A percentile compares a stretch with the other conserved stretches of the same genome.
phyloP scores from a whole-genome alignment of 2,113 vertebrate genomes.

The Microtus ochrogaster region DNA sequence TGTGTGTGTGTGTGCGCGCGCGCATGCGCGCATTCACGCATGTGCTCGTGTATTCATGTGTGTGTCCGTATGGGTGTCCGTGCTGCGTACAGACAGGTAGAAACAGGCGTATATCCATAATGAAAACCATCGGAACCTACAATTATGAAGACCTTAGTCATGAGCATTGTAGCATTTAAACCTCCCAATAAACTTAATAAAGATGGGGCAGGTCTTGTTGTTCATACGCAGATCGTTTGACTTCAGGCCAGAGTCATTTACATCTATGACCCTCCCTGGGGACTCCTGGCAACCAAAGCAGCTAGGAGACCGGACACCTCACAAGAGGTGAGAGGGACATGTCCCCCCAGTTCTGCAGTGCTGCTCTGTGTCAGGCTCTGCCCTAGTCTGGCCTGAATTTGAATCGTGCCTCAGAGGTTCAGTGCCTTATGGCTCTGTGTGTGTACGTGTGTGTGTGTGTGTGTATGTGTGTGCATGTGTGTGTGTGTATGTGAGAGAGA shows the following conservation, averaged over 20 bases:
- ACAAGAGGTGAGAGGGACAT: fast-evolving
- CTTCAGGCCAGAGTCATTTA: background rate
- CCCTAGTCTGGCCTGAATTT: background rate
- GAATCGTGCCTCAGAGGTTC: background rate
- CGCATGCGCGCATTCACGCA: too few relatives aligned
- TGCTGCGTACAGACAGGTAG: background rate
- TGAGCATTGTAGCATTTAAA: background rate
- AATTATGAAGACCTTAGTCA: conserved; percentile 41
- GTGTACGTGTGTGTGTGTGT: background rate
- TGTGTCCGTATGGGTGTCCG: too few relatives aligned
- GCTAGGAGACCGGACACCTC: background rate
- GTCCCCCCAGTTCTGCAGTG: background rate
- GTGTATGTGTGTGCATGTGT: background rate
- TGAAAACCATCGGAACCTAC: conserved; percentile 18
- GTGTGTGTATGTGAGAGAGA: too few relatives aligned
- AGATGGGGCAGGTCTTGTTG: background rate
- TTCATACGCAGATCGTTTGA: background rate
- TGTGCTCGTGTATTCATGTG: too few relatives aligned
- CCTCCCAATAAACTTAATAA: background rate
- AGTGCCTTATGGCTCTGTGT: background rate
- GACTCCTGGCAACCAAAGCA: background rate
- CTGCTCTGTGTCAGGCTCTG: background rate
- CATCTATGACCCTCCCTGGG: background rate
- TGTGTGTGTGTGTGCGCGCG: too few relatives aligned
- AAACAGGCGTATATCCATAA: background rate